These are phyloP conservation scores for Sminthurinus signatus DNA, from an alignment of 1,140 invertebrate species.

Conservation along the genomic window DNA sequence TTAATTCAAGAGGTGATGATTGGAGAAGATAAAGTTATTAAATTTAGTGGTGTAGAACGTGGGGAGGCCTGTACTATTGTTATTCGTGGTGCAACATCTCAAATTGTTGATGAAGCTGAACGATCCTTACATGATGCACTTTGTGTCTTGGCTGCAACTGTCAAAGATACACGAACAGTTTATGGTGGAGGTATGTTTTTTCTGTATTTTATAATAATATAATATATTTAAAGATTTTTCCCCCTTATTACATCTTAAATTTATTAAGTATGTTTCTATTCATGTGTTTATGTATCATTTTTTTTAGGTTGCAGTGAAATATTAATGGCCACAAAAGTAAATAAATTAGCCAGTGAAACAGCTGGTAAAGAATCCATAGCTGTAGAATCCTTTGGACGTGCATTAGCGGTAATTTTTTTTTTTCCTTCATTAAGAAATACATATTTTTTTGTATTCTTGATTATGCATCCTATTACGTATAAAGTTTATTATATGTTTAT, in stretches of 20 bases:
- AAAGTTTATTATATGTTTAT: background rate
- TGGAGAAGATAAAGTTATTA: constrained; percentile 91
- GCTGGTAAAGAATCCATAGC: constrained; percentile 95
- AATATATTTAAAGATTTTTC: no score
- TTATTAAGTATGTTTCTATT: no score
- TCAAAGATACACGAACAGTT: constrained; percentile 83
- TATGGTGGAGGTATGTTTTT: constrained; percentile 79
- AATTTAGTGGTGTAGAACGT: constrained; percentile 88
- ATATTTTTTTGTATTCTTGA: no score
- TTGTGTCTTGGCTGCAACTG: constrained; percentile 92
- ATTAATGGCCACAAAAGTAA: constrained; percentile 90
- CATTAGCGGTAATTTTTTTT: constrained; percentile 52
- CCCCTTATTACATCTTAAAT: no score
- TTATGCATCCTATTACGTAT: no score
- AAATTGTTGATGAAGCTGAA: constrained; percentile 98
- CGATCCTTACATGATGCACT: constrained; percentile 96
- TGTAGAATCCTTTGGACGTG: constrained; percentile 91
- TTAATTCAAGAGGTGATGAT: constrained; percentile 96
- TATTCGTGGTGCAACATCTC: constrained; percentile 96
- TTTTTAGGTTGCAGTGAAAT: constrained; percentile 76
- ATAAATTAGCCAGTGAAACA: constrained; percentile 73
- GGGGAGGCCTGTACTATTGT: constrained; percentile 97
- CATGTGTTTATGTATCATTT: constrained; percentile 22
- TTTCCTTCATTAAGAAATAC: background rate
- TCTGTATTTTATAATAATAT: no score